Evolutionary conservation across 1,140 invertebrate genomes (phyloP).

Genomic region (Philopotamus ludificatus): DNA sequence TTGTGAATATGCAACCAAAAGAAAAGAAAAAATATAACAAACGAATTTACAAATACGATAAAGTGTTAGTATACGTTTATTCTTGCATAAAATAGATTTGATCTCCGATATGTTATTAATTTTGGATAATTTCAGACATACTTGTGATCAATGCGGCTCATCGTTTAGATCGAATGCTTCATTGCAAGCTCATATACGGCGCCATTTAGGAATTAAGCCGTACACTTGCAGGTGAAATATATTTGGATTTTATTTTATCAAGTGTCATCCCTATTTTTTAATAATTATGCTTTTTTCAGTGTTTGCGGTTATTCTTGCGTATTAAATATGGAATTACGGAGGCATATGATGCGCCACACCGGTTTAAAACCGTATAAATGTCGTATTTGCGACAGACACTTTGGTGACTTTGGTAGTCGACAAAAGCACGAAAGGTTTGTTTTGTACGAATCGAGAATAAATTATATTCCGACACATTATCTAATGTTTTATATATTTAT

Average conservation of each 20-base stretch:
- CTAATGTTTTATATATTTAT: too few relatives aligned
- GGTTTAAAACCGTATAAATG: conserved; percentile 70
- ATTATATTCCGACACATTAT: neutral
- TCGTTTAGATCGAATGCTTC: conserved; percentile 55
- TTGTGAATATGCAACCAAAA: conserved; percentile 50
- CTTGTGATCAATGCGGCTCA: conserved; percentile 53
- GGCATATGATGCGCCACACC: conserved; percentile 61
- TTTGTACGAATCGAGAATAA: neutral
- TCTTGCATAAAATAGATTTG: too few relatives aligned
- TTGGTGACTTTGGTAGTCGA: conserved; percentile 63
- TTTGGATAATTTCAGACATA: conserved; percentile 46
- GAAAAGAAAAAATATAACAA: conserved; percentile 43
- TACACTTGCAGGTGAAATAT: conserved; percentile 53
- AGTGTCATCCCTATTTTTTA: neutral
- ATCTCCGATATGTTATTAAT: too few relatives aligned
- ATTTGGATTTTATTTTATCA: neutral
- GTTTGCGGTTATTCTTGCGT: conserved; percentile 54
- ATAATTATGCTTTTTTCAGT: conserved; percentile 20
- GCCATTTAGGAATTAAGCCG: conserved; percentile 56
- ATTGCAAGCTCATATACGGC: conserved; percentile 53
- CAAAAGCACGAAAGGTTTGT: conserved; percentile 60
- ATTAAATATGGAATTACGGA: conserved; percentile 59
- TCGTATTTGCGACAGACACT: conserved; percentile 65
- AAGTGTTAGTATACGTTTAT: conserved; percentile 49
- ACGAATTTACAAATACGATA: conserved; percentile 54